These are phyloP conservation scores for Drosophila koepferae DNA, from an alignment of 2,888 invertebrate species.

Conservation along the genomic window DNA sequence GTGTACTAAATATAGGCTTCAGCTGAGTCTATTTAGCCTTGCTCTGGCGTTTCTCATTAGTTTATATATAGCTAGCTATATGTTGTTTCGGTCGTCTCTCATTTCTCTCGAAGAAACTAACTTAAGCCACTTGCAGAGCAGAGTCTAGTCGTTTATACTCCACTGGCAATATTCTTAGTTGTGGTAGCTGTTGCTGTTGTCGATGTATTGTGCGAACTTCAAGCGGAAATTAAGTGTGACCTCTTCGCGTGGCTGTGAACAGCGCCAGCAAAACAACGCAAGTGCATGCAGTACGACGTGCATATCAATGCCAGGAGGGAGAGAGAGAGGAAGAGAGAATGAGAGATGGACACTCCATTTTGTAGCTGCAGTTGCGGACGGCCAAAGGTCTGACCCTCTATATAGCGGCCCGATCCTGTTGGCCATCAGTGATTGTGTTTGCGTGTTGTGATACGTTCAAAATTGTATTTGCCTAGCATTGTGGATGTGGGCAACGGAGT, in stretches of 20 bases:
- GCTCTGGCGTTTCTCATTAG: neutral
- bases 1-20: neutral
- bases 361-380: slow-evolving; percentile 40
- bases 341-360: slow-evolving; percentile 65
- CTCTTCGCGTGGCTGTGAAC: slow-evolving; percentile 72
- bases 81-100: neutral
- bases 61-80: neutral
- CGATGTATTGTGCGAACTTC: slow-evolving; percentile 62
- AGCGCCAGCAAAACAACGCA: slow-evolving; percentile 42
- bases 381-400: slow-evolving; percentile 8
- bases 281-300: slow-evolving; percentile 55
- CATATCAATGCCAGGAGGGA: slow-evolving; percentile 55
- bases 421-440: slow-evolving; percentile 74
- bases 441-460: slow-evolving; percentile 81
- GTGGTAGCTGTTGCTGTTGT: slow-evolving; percentile 22
- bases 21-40: neutral
- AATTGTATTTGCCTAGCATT: slow-evolving; percentile 78
- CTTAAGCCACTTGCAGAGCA: neutral
- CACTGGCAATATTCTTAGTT: slow-evolving; percentile 2
- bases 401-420: slow-evolving; percentile 10
- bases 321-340: neutral
- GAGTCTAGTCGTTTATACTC: neutral
- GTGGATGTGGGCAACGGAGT: slow-evolving; percentile 27
- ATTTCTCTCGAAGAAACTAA: too few relatives aligned
- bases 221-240: slow-evolving; percentile 80